Conservation (phyloP, 2,888 invertebrate species). For the Cantharis rustica region DNA sequence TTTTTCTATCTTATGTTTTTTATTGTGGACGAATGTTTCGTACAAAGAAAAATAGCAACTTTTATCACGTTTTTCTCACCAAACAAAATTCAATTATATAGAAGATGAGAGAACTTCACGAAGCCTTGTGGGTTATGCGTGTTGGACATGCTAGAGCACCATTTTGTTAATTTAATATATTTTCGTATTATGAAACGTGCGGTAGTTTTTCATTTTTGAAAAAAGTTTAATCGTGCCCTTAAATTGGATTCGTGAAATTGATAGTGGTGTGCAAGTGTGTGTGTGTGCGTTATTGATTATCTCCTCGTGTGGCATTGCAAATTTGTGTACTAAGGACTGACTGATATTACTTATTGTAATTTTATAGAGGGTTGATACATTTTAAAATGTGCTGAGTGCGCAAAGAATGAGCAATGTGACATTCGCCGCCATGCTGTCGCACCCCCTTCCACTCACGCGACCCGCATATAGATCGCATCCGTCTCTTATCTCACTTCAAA, state of each 20-base stretch:
- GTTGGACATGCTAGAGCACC: constrained; percentile 40
- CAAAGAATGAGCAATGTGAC: constrained; percentile 58
- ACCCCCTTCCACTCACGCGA: constrained; percentile 53
- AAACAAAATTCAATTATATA: constrained; percentile 37
- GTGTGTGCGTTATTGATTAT: background rate
- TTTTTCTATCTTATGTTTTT: constrained; percentile 11
- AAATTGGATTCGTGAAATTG: constrained; percentile 36
- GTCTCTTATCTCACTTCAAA: constrained; percentile 52
- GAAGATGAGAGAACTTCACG: constrained; percentile 27
- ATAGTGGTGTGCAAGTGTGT: background rate
- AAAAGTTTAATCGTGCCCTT: constrained; percentile 36
- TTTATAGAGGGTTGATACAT: constrained; percentile 58
- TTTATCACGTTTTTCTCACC: constrained; percentile 25
- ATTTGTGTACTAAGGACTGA: constrained; percentile 23
- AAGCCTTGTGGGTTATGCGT: constrained; percentile 33
- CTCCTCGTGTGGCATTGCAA: constrained; percentile 5
- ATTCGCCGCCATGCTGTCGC: constrained; percentile 57
- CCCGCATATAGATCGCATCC: constrained; percentile 53
- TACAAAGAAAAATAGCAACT: constrained; percentile 12
- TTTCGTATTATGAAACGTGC: constrained; percentile 35
- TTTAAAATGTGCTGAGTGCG: constrained; percentile 59
- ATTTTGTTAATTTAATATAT: constrained; percentile 42
- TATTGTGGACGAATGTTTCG: constrained; percentile 16
- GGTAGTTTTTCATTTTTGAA: constrained; percentile 36
- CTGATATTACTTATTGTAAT: constrained; percentile 55